A percentile compares a stretch with the other conserved stretches of the same genome.
Evolutionary conservation across 2,888 invertebrate species (phyloP).

Genomic region (Drosophila recens): DNA sequence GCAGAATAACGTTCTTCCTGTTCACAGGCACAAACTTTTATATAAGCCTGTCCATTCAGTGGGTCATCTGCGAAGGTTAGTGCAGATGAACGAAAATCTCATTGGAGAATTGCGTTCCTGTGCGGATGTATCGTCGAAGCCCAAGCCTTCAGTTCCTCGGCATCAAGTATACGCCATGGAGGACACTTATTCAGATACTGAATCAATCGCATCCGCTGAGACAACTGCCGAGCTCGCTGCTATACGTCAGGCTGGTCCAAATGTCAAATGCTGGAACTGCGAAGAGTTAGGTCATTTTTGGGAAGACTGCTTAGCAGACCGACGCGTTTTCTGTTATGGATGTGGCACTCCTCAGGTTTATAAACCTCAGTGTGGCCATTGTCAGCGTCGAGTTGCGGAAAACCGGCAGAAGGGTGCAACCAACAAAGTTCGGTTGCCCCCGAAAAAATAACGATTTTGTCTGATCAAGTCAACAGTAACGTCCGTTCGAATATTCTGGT

Average conservation of each 20-base stretch:
- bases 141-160: not conserved
- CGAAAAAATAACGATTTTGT: not conserved
- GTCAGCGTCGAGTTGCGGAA: no score
- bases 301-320: not conserved
- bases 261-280: conserved; percentile 1
- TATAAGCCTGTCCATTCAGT: not conserved
- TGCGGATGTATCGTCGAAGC: not conserved
- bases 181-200: not conserved
- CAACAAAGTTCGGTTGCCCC: not conserved
- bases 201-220: not conserved
- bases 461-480: not conserved
- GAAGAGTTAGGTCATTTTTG: not conserved
- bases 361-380: not conserved
- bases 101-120: not conserved
- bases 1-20: not conserved
- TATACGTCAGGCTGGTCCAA: not conserved
- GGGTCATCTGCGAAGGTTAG: not conserved
- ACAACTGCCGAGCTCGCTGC: not conserved
- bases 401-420: not conserved
- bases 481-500: not conserved
- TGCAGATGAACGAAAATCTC: not conserved
- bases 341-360: not conserved
- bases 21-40: not conserved
- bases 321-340: not conserved
- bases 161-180: not conserved